Evolutionary conservation across 2,113 vertebrate genomes (phyloP).

Genomic region (Pangasianodon gigas): DNA sequence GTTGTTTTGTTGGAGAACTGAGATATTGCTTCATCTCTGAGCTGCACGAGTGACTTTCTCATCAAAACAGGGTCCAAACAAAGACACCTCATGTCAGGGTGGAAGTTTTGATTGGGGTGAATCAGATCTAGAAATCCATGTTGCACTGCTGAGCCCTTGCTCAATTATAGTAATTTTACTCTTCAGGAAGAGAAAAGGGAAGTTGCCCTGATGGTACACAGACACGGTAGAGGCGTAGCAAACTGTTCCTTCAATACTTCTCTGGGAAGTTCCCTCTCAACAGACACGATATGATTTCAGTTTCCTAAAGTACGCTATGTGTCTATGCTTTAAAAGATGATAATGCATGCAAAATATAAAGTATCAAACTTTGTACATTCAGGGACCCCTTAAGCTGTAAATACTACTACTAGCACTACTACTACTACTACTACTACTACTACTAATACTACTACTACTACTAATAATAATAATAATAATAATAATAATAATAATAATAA

Average conservation of each 20-base stretch:
- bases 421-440: too few species aligned
- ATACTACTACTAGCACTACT: too few species aligned
- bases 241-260: constrained; percentile 9
- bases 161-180: constrained; percentile 44
- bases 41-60: constrained; percentile 32
- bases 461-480: too few species aligned
- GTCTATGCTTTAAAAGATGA: background rate
- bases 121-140: background rate
- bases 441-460: too few species aligned
- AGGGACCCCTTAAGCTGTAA: background rate
- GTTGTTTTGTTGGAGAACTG: constrained; percentile 31
- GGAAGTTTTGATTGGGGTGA: background rate
- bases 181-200: constrained; percentile 57
- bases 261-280: constrained; percentile 46
- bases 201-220: constrained; percentile 41
- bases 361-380: background rate
- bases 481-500: background rate
- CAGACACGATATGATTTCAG: constrained; percentile 19
- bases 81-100: constrained; percentile 31
- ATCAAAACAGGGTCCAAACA: constrained; percentile 32
- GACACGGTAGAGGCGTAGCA: background rate
- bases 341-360: background rate
- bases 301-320: constrained; percentile 33
- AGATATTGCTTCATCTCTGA: constrained; percentile 45
- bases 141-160: constrained; percentile 39